Evolutionary conservation across 2,113 vertebrate species (phyloP), one percentile per base, ranked within the genome.

Genomic region (Rhinopomastus cyanomelas): DNA sequence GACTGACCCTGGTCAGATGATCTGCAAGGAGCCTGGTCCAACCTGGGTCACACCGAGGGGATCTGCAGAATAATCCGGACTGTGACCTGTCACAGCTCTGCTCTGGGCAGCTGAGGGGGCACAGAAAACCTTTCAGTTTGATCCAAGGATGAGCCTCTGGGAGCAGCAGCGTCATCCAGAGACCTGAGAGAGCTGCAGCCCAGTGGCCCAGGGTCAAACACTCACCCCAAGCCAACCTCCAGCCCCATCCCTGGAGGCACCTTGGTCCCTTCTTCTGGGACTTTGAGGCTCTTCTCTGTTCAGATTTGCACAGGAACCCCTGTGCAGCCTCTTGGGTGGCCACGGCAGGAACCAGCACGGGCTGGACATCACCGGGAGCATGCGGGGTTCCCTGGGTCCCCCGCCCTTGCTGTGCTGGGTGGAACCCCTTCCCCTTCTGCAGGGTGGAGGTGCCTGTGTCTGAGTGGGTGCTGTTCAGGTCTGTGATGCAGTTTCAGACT

Each of bases 361-460:
- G 15, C 62, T 51, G 85, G 48, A 14, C 27, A 49, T 5, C 1
- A 1, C 3, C 3, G 5, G 34, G 67, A 71, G 46, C 16, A 5
- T 8, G 11, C 8, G 26, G 39, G 30, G 25, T 15, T 3, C n/a
- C 18, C 32, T 2, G 0, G 0, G 1, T 9, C 3, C 46, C 44
- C 39, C 25, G 21, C 16, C 49, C 36, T 12, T 5, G 32, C 11
- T 32, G 44, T 30, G 15, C 48, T 6, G 8, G 19, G 52, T 29
- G 57, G 53, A n/a, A 56, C 29, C 51, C 34, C 34, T 5, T 22
- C 34, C 27, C 32, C 5, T 0, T 3, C 56, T 17, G 52, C 57
- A 20, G 69, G 79, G 12, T 2, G 37, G 34, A 56, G 44, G 11
- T 52, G 67, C 59, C 14, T 0, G 0, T 6, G 78, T 11, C 37